phyloP scores from a whole-genome alignment of 2,888 invertebrate genomes.

The Rhagophthalmus giganteus region DNA sequence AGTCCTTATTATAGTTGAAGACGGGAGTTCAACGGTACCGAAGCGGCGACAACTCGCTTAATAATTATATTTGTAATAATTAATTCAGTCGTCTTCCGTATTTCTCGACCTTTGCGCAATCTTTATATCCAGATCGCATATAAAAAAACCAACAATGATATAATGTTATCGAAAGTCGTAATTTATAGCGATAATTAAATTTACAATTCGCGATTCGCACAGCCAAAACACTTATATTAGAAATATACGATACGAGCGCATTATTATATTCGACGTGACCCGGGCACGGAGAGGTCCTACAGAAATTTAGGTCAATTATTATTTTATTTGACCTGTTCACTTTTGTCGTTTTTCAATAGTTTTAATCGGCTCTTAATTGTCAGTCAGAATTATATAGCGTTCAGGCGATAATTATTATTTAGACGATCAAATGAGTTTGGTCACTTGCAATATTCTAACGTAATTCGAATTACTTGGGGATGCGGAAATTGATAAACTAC shows the following conservation, averaged over 20 bases:
- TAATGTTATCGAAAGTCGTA: slow-evolving; percentile 8
- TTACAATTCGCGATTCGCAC: slow-evolving; percentile 14
- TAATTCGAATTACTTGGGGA: slow-evolving; percentile 48
- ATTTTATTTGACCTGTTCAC: slow-evolving; percentile 17
- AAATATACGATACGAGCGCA: slow-evolving; percentile 3
- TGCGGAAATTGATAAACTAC: slow-evolving; percentile 48
- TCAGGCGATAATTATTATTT: slow-evolving; percentile 15
- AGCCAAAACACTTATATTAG: slow-evolving; percentile 4
- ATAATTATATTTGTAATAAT: slow-evolving; percentile 36
- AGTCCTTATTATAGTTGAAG: slow-evolving; percentile 8
- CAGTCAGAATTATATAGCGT: neutral
- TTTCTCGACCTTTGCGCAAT: slow-evolving; percentile 31
- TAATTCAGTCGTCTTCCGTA: slow-evolving; percentile 34
- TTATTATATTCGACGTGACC: slow-evolving; percentile 21
- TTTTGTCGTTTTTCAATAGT: slow-evolving; percentile 14
- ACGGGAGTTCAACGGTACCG: slow-evolving; percentile 23
- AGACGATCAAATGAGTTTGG: slow-evolving; percentile 15
- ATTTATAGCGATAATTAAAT: slow-evolving; percentile 12
- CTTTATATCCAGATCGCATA: no score
- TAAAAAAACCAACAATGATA: slow-evolving; percentile 19
- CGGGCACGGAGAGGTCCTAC: slow-evolving; percentile 16
- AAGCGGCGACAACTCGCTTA: slow-evolving; percentile 27
- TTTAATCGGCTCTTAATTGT: slow-evolving; percentile 1
- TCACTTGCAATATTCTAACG: slow-evolving; percentile 38
- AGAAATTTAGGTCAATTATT: slow-evolving; percentile 22